A percentile compares a stretch with the other conserved stretches of the same genome.
Conservation (phyloP, 2,797 vertebrate genomes). For the Clamator glandarius region DNA sequence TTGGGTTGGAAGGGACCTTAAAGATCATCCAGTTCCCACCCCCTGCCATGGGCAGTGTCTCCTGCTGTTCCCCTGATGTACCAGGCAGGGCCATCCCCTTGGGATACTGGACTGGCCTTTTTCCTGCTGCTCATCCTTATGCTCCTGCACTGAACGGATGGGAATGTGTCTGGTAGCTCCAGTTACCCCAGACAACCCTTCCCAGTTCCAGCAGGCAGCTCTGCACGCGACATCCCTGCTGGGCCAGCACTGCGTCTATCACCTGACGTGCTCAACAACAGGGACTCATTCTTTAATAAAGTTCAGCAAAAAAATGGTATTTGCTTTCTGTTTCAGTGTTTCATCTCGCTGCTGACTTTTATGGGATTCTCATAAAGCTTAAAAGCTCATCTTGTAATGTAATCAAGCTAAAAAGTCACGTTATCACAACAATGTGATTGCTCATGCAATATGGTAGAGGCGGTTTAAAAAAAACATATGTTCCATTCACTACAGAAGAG, state of each 20-base stretch:
- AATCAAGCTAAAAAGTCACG: slow-evolving; percentile 52
- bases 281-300: background rate
- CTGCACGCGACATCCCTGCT: rapidly evolving
- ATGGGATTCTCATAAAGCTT: slow-evolving; percentile 46
- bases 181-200: background rate
- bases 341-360: slow-evolving; percentile 44
- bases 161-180: rapidly evolving
- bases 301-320: background rate
- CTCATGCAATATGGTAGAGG: slow-evolving; percentile 11
- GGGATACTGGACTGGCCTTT: background rate
- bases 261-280: background rate
- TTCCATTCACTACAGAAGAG: slow-evolving; percentile 45
- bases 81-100: background rate
- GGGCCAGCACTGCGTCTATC: no score
- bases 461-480: slow-evolving; percentile 19
- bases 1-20: no score
- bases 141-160: rapidly evolving
- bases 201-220: background rate
- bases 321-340: background rate
- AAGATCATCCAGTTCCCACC: no score
- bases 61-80: background rate
- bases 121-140: background rate
- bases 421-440: slow-evolving; percentile 48
- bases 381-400: slow-evolving; percentile 1
- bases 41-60: no score